phyloP scores from a whole-genome alignment of 2,888 invertebrate genomes.

The Eupithecia tripunctaria region DNA sequence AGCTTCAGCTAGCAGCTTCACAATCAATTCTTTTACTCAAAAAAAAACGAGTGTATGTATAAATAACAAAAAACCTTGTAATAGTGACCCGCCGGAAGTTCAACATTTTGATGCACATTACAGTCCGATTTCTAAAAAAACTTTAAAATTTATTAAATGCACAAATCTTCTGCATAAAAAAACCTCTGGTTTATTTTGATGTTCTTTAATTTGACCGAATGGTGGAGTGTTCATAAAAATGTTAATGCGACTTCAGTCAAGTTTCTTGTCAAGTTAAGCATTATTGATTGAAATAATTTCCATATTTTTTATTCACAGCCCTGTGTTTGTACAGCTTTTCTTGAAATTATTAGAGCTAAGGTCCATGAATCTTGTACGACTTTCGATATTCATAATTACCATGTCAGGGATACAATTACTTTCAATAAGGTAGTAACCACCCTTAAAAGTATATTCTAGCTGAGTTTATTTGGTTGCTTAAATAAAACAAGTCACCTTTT shows the following conservation, averaged over 20 bases:
- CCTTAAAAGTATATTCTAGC: no score
- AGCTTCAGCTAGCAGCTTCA: background rate
- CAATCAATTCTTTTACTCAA: background rate
- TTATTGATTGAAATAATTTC: slow-evolving; percentile 23
- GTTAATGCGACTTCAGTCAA: slow-evolving; percentile 14
- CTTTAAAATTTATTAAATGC: background rate
- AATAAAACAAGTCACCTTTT: background rate
- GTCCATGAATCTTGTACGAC: background rate
- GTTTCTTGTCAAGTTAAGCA: slow-evolving; percentile 7
- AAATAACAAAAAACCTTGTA: background rate
- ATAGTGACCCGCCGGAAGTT: background rate
- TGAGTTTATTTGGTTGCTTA: background rate
- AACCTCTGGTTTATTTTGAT: background rate
- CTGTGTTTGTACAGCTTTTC: background rate
- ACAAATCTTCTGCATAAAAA: background rate
- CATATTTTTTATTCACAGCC: slow-evolving; percentile 22
- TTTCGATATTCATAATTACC: background rate
- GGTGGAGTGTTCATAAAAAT: slow-evolving; percentile 8
- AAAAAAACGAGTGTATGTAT: background rate
- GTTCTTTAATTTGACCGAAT: background rate
- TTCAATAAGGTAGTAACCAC: no score
- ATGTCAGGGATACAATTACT: background rate
- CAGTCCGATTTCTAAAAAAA: no score
- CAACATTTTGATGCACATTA: background rate
- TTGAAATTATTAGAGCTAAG: background rate